Percentiles rank a stretch among this genome's conserved stretches.
Conservation (phyloP, 2,797 vertebrate species). For the Gobio occitaniae region DNA sequence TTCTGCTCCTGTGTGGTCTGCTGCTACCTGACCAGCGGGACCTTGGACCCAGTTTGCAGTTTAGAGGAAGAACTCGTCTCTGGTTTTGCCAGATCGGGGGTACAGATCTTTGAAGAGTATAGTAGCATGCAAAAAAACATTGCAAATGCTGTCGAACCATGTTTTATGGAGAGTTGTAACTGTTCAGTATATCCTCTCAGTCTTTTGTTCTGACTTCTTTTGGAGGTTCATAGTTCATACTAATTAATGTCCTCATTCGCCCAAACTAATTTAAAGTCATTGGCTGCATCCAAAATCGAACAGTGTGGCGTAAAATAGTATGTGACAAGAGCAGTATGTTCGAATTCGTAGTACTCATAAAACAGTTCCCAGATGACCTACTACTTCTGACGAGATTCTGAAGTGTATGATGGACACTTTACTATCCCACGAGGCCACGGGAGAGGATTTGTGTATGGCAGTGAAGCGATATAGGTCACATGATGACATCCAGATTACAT, state of each 20-base stretch:
- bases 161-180: not conserved
- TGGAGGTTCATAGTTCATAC: not conserved
- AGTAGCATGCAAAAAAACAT: not conserved
- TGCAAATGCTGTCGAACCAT: not conserved
- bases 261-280: too few species aligned
- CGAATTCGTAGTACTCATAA: too few species aligned
- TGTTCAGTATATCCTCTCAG: not conserved
- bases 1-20: not conserved
- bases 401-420: not conserved
- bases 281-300: too few species aligned
- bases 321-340: too few species aligned
- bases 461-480: not conserved
- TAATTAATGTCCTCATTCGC: too few species aligned
- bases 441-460: not conserved
- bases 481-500: not conserved
- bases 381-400: too few species aligned
- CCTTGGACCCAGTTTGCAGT: not conserved
- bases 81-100: not conserved
- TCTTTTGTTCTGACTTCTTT: not conserved
- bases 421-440: not conserved
- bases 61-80: not conserved
- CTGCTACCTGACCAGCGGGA: not conserved
- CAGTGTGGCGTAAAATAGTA: too few species aligned
- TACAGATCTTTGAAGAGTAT: not conserved
- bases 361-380: too few species aligned